A percentile compares a stretch with the other conserved stretches of the same genome.
phyloP scores from a whole-genome alignment of 1,140 invertebrate species.

The Archivesica marissinica region DNA sequence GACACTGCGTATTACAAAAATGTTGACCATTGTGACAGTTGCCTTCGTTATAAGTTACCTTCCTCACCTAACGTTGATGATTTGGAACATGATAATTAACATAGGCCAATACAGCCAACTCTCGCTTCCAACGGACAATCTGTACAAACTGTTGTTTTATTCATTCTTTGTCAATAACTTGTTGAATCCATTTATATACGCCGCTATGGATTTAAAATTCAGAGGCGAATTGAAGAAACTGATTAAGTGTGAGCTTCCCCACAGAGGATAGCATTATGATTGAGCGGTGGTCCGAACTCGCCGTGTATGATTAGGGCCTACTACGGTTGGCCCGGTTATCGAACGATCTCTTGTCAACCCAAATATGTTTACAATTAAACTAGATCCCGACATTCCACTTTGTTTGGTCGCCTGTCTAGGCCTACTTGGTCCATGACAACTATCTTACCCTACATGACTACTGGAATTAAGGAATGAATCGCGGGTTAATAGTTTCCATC shows the following conservation, averaged over 20 bases:
- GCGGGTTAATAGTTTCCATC: no score
- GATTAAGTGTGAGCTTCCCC: background rate
- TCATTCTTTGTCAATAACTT: constrained; percentile 53
- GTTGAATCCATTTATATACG: constrained; percentile 57
- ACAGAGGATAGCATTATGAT: background rate
- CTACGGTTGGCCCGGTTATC: no score
- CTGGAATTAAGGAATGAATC: no score
- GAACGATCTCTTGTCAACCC: no score
- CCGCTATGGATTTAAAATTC: constrained; percentile 54
- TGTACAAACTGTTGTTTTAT: constrained; percentile 49
- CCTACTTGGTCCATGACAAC: no score
- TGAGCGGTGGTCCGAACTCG: no score
- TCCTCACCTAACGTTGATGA: constrained; percentile 30
- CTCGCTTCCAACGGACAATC: constrained; percentile 45
- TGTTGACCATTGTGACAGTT: constrained; percentile 54
- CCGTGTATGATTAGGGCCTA: no score
- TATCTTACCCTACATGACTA: no score
- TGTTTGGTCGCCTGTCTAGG: no score
- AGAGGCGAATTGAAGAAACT: constrained; percentile 37
- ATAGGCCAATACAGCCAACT: background rate
- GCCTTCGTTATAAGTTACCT: constrained; percentile 51
- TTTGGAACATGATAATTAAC: constrained; percentile 44
- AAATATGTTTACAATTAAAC: no score
- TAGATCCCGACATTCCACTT: no score
- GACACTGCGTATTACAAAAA: constrained; percentile 53